Evolutionary conservation across 1,140 invertebrate species (phyloP), one percentile per base, ranked within the genome.

Genomic region (Plectrocnemia conspersa): DNA sequence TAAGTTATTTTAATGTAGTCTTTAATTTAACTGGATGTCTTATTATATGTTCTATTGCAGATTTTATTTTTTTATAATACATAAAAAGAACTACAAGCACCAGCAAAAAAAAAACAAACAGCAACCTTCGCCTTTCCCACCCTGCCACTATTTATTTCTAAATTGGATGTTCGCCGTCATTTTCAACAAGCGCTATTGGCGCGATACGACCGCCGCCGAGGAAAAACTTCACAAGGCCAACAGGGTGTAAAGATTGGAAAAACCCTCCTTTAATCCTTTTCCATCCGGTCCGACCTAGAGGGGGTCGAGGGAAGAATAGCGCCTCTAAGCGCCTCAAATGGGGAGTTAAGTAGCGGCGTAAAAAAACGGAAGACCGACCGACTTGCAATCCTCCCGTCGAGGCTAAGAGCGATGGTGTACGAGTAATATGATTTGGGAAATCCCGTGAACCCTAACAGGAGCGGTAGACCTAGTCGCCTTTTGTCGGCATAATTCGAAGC

Each of bases 201-300:
- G 18, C 35, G 35, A 16, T 10, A 38, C 35, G 35, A 38, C 18
- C 18, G 35, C 18, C n/a, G n/a, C n/a, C n/a, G 18, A 38, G 18
- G 35, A 35, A 27, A 50, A 50, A 50, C 47, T 29, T 50, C 47
- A 50, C 27, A 50, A 27, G 47, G n/a, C 47, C 47, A 50, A 27
- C 47, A 19, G 47, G 47, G 25, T 29, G 47, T 50, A 27, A 50
- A 50, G 33, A 50, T 50, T 50, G 47, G 47, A 50, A 50, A n/a
- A 50, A 50, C 47, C 47, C 47, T 50, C 40, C 47, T 50, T 50
- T 50, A 50, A 50, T 50, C 47, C 47, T 50, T 50, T 50, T 50
- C 24, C 27, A 19, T 19, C 29, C 36, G 36, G 16, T 15, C 11
- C 2, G 16, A 19, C 19, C 19, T 9, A 7, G 40, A 42, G 40